Evolutionary conservation across 2,888 invertebrate species (phyloP).

Genomic region (Apamea crenata): DNA sequence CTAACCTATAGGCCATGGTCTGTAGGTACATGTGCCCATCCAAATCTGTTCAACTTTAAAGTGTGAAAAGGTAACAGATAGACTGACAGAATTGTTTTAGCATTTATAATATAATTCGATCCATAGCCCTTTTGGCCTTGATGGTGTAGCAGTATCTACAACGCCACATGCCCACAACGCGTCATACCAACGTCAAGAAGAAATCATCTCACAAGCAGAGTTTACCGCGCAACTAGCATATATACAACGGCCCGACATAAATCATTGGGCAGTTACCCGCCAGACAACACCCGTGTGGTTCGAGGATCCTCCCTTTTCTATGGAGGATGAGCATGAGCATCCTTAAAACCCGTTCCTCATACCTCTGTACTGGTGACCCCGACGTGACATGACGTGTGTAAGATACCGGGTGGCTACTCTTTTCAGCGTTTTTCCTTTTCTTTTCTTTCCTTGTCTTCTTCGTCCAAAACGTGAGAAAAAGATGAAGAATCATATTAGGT

Average conservation of each 20-base stretch:
- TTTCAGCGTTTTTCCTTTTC: not conserved
- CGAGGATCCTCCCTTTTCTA: too few relatives aligned
- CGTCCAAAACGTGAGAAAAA: not conserved
- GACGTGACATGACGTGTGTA: not conserved
- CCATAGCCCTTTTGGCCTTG: not conserved
- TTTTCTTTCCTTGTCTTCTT: not conserved
- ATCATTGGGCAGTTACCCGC: too few relatives aligned
- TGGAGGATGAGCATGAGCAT: too few relatives aligned
- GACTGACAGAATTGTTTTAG: not conserved
- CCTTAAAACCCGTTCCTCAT: too few relatives aligned
- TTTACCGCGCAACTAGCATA: too few relatives aligned
- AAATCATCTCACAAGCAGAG: too few relatives aligned
- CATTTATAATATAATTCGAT: not conserved
- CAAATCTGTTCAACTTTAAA: not conserved
- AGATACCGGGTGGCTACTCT: not conserved
- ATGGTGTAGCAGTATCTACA: too few relatives aligned
- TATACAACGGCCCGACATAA: too few relatives aligned
- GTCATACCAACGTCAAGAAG: too few relatives aligned
- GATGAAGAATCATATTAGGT: not conserved
- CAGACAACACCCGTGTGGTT: too few relatives aligned
- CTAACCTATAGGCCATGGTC: not conserved
- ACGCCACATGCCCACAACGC: too few relatives aligned
- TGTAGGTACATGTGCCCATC: not conserved
- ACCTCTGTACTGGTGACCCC: too few relatives aligned
- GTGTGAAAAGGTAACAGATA: not conserved